Percentiles rank a stretch among this genome's conserved stretches.
phyloP scores from a whole-genome alignment of 1,140 invertebrate species.

The Tetranychus cinnabarinus region DNA sequence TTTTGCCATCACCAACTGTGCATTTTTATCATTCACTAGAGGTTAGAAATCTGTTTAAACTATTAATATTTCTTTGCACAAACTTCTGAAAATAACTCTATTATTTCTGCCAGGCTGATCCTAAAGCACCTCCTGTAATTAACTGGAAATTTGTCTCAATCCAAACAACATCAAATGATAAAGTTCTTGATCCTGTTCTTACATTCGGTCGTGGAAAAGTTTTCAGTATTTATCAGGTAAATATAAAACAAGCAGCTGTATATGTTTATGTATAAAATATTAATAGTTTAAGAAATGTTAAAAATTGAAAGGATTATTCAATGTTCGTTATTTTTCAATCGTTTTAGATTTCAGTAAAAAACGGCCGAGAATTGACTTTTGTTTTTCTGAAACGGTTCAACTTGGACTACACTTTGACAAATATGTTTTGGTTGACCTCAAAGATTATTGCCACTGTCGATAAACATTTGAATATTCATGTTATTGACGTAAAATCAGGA shows the following conservation, averaged over 20 bases:
- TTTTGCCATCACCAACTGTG: constrained; percentile 44
- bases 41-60: constrained; percentile 12
- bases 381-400: not conserved
- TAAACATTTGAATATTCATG: constrained; percentile 53
- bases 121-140: constrained; percentile 44
- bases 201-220: constrained; percentile 55
- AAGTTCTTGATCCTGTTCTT: constrained; percentile 55
- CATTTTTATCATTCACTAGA: constrained; percentile 36
- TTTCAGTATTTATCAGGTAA: constrained; percentile 57
- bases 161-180: constrained; percentile 38
- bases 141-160: constrained; percentile 78
- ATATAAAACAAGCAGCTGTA: not conserved
- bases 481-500: constrained; percentile 66
- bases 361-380: not conserved
- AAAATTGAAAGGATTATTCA: too few relatives aligned
- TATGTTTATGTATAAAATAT: constrained; percentile 1
- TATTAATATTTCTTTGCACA: too few relatives aligned
- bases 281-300: not conserved
- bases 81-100: not conserved
- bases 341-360: constrained; percentile 9
- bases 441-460: constrained; percentile 62
- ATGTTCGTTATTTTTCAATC: too few relatives aligned
- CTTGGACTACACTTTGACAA: not conserved
- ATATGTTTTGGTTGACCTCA: constrained; percentile 63
- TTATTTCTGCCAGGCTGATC: constrained; percentile 17